Conservation (phyloP, 2,888 invertebrate genomes). For the Pammene aurita region DNA sequence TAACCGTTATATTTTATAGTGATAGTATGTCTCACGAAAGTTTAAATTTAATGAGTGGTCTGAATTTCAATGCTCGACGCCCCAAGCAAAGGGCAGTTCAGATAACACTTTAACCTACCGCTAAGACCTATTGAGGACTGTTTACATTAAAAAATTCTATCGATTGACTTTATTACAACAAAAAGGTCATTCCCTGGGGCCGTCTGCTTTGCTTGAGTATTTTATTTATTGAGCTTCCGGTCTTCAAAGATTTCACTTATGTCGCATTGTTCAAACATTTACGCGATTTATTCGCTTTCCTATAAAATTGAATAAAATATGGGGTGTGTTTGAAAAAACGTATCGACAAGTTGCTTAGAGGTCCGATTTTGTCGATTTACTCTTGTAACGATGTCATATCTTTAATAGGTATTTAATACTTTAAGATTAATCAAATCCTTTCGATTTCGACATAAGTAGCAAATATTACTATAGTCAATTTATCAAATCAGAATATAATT, state of each 20-base stretch:
- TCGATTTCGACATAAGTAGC: too few species aligned
- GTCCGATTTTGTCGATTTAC: not conserved
- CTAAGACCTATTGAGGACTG: too few species aligned
- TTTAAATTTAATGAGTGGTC: too few species aligned
- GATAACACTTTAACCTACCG: too few species aligned
- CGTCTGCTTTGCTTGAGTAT: not conserved
- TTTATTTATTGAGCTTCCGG: not conserved
- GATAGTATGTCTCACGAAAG: too few species aligned
- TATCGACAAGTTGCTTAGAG: not conserved
- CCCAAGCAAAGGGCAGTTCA: too few species aligned
- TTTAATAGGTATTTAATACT: too few species aligned
- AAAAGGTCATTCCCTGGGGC: conserved; percentile 7
- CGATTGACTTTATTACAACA: not conserved
- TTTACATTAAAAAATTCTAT: not conserved
- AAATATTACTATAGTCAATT: too few species aligned
- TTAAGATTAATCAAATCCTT: too few species aligned
- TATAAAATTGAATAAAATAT: conserved; percentile 10
- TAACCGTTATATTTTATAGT: too few species aligned
- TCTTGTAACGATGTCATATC: not conserved
- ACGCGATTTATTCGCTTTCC: not conserved
- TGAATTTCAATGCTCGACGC: too few species aligned
- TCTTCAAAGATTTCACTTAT: conserved; percentile 7
- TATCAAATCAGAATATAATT: too few species aligned
- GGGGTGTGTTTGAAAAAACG: not conserved
- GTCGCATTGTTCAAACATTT: conserved; percentile 9